phyloP scores from a whole-genome alignment of 2,113 vertebrate genomes.

The Notarius lentiginosus region DNA sequence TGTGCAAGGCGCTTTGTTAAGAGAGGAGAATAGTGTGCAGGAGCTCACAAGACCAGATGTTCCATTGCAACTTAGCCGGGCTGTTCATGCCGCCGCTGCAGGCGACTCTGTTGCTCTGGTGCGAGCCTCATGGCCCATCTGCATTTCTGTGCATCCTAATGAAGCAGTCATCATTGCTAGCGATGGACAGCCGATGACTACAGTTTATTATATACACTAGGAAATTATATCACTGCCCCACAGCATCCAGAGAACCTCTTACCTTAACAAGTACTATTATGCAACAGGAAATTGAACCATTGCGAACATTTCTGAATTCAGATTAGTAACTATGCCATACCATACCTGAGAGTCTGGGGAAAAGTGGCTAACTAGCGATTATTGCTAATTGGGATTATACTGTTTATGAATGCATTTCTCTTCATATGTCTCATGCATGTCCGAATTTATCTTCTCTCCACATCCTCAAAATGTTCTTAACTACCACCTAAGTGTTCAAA shows the following conservation, averaged over 20 bases:
- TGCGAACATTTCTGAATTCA: neutral
- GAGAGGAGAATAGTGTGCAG: too few relatives aligned
- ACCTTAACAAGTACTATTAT: neutral
- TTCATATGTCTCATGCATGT: neutral
- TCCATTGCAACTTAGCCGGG: too few relatives aligned
- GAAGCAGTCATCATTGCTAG: too few relatives aligned
- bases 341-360: neutral
- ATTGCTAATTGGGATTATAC: neutral
- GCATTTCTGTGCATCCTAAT: too few relatives aligned
- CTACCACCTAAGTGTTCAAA: slow-evolving; percentile 1
- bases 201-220: neutral
- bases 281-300: neutral
- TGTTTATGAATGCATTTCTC: neutral
- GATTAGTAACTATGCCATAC: neutral
- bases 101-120: too few relatives aligned
- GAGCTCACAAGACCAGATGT: too few relatives aligned
- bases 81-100: too few relatives aligned
- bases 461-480: neutral
- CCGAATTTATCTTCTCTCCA: neutral
- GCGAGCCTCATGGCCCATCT: too few relatives aligned
- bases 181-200: neutral
- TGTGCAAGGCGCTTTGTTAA: too few relatives aligned
- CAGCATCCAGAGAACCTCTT: neutral
- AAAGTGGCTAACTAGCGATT: neutral
- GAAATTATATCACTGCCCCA: neutral